These are phyloP conservation scores for Catagonus wagneri DNA, from an alignment of 2,113 vertebrate genomes.

Conservation along the genomic window DNA sequence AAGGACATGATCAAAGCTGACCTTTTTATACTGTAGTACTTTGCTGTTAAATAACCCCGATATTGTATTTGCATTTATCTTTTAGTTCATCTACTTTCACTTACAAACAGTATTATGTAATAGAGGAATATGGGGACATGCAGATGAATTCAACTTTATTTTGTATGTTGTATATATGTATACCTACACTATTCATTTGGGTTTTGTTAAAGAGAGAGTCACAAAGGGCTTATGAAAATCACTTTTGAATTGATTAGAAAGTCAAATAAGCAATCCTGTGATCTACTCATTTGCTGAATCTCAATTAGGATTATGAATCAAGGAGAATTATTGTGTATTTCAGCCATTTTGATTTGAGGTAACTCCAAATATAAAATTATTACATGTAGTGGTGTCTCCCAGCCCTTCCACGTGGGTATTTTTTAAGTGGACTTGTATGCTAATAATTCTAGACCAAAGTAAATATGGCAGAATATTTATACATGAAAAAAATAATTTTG, in stretches of 20 bases:
- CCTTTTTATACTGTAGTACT: constrained; percentile 77
- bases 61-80: constrained; percentile 80
- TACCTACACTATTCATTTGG: constrained; percentile 74
- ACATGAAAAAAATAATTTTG: constrained; percentile 90
- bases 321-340: constrained; percentile 73
- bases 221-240: constrained; percentile 83
- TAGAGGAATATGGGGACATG: constrained; percentile 70
- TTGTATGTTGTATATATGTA: constrained; percentile 76
- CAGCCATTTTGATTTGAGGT: constrained; percentile 85
- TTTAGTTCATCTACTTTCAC: constrained; percentile 73
- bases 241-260: constrained; percentile 80
- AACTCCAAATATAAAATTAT: constrained; percentile 79
- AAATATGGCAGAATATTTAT: constrained; percentile 92
- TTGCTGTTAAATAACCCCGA: constrained; percentile 77
- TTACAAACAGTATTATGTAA: constrained; percentile 84
- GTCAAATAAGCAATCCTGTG: constrained; percentile 81
- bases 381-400: constrained; percentile 72
- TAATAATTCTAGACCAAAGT: constrained; percentile 91
- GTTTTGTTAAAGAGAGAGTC: constrained; percentile 80
- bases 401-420: constrained; percentile 82
- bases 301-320: constrained; percentile 75
- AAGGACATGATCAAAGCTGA: constrained; percentile 65
- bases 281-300: constrained; percentile 82
- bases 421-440: constrained; percentile 88
- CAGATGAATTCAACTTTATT: constrained; percentile 77